Evolutionary conservation across 2,888 invertebrate genomes (phyloP), one percentile per base, ranked within the genome.

Genomic region (Melikaiella ostensackeni): DNA sequence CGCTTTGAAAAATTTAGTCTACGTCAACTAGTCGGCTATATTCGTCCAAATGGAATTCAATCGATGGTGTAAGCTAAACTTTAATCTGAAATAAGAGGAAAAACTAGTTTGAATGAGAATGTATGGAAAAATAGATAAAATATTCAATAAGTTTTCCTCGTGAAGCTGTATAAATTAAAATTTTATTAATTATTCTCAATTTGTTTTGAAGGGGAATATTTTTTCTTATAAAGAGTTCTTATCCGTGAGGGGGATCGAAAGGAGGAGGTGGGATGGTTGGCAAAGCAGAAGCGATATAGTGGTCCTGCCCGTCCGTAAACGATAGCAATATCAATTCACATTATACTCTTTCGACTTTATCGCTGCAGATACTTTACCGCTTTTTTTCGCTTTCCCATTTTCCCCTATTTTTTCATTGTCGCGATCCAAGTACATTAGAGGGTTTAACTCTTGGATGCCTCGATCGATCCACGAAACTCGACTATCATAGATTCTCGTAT

Each of bases 241-340:
- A 57, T 24, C 57, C 13, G 13, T 57, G 57, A 57, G 11, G 13
- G 24, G 24, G 13, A n/a, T 21, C 11, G 57, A 3, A 1, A 57
- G 24, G 11, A 24, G 24, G 19, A 24, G 24, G 24, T 57, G 57
- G 57, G 24, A 13, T 24, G 57, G 57, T 24, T 57, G 57, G 24
- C 57, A 57, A 24, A 13, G 13, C 24, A 57, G 24, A 57, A 57
- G 57, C 24, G 21, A 55, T 55, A 55, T 55, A 55, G n/a, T 6
- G 61, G 61, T 16, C 57, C 13, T 30, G 30, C 30, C 61, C 61
- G 30, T 19, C 30, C 61, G 30, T 30, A 19, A 61, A 61, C 27
- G 61, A 61, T 61, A 61, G 61, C 30, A 61, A 61, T 30, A 61
- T 61, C 61, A 61, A 61, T 61, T 61, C 30, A 61, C 61, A 61